These are phyloP conservation scores for Pharmacophagus antenor DNA, from an alignment of 2,888 invertebrate species.

Conservation along the genomic window DNA sequence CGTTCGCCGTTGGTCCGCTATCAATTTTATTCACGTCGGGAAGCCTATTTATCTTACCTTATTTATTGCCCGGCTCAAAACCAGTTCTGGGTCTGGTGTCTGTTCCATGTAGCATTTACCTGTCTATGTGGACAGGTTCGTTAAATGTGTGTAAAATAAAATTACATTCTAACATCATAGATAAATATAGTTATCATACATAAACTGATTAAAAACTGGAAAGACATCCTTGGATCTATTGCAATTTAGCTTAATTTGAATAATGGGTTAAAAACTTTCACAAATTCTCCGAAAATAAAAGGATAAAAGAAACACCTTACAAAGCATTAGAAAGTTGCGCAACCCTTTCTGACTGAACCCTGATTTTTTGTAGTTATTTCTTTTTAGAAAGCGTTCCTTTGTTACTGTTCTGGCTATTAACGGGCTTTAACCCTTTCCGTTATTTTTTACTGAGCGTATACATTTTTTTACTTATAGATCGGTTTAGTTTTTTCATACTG, in stretches of 20 bases:
- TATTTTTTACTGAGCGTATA: slow-evolving; percentile 64
- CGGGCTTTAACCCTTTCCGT: slow-evolving; percentile 71
- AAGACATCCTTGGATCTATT: slow-evolving; percentile 7
- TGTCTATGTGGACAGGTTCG: slow-evolving; percentile 50
- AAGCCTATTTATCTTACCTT: slow-evolving; percentile 78
- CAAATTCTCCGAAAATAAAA: slow-evolving; percentile 63
- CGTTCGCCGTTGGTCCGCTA: slow-evolving; percentile 65
- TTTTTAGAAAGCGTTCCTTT: slow-evolving; percentile 68
- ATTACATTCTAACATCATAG: slow-evolving; percentile 30
- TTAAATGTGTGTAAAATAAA: slow-evolving; percentile 37
- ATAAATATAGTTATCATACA: slow-evolving; percentile 11
- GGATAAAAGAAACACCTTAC: slow-evolving; percentile 65
- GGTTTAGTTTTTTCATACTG: slow-evolving; percentile 34
- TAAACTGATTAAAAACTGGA: slow-evolving; percentile 12
- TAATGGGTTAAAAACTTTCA: slow-evolving; percentile 67
- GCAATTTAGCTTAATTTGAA: slow-evolving; percentile 39
- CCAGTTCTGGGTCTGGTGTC: slow-evolving; percentile 67
- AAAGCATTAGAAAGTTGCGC: slow-evolving; percentile 79
- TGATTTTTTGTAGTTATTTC: slow-evolving; percentile 62
- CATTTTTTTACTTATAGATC: slow-evolving; percentile 50
- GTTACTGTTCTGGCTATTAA: slow-evolving; percentile 61
- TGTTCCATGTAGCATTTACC: slow-evolving; percentile 46
- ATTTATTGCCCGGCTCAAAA: slow-evolving; percentile 77
- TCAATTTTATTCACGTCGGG: slow-evolving; percentile 77
- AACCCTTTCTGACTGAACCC: slow-evolving; percentile 73